Evolutionary conservation across 2,797 vertebrate genomes (phyloP).

Genomic region (Sebastes taczanowskii): DNA sequence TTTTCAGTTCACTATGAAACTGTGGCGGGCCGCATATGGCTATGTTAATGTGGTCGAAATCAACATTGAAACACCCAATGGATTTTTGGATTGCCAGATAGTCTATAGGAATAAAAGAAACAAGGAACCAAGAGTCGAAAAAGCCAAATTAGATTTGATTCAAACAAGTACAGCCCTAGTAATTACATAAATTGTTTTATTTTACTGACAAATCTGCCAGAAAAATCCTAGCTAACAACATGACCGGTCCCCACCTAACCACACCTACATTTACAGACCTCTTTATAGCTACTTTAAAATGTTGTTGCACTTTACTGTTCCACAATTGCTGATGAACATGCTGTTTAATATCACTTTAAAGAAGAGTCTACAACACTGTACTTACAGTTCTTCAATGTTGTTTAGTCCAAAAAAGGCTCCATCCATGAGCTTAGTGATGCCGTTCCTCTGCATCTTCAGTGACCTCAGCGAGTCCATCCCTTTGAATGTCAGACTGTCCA

Average conservation of each 20-base stretch:
- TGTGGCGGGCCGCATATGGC: too few relatives aligned
- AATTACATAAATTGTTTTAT: neutral
- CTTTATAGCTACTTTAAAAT: neutral
- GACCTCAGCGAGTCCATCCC: conserved; percentile 94
- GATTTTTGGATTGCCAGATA: too few relatives aligned
- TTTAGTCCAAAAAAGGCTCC: conserved; percentile 97
- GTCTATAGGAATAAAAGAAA: too few relatives aligned
- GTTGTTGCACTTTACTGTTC: neutral
- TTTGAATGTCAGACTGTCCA: conserved; percentile 97
- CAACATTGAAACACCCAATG: too few relatives aligned
- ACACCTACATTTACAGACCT: neutral
- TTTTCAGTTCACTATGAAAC: too few relatives aligned
- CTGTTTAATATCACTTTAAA: neutral
- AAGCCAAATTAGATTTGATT: too few relatives aligned
- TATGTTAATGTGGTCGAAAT: too few relatives aligned
- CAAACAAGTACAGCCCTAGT: too few relatives aligned
- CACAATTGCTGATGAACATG: neutral
- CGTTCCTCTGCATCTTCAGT: conserved; percentile 96
- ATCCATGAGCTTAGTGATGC: conserved; percentile 94
- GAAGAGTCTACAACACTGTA: conserved; percentile 28
- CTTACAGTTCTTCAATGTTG: conserved; percentile 97
- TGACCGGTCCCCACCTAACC: neutral
- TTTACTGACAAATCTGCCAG: neutral
- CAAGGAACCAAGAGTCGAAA: too few relatives aligned
- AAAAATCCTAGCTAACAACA: neutral